Evolutionary conservation across 2,888 invertebrate genomes (phyloP).

Genomic region (Schizotus pectinicornis): DNA sequence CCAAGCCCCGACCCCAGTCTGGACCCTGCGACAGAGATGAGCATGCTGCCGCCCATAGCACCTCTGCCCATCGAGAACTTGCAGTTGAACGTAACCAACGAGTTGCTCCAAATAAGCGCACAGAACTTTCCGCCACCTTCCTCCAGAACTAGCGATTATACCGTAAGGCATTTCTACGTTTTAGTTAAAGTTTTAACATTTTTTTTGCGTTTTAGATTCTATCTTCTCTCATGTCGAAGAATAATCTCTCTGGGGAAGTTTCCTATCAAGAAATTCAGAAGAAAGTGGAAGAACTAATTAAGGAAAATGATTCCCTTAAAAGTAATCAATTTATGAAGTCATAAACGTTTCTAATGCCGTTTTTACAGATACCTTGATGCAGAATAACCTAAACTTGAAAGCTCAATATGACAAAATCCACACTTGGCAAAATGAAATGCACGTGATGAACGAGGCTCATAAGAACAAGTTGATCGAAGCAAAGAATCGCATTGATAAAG

Average conservation of each 20-base stretch:
- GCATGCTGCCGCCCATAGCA: too few relatives aligned
- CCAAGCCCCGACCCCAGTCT: neutral
- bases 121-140: too few relatives aligned
- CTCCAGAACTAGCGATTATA: too few relatives aligned
- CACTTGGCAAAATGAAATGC: slow-evolving; percentile 70
- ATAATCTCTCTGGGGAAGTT: slow-evolving; percentile 75
- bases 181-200: too few relatives aligned
- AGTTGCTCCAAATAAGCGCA: too few relatives aligned
- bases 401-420: slow-evolving; percentile 68
- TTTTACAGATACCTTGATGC: slow-evolving; percentile 67
- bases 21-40: neutral
- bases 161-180: too few relatives aligned
- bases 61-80: too few relatives aligned
- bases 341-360: neutral
- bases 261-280: slow-evolving; percentile 66
- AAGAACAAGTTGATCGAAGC: slow-evolving; percentile 73
- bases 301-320: slow-evolving; percentile 49
- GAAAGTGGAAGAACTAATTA: slow-evolving; percentile 45
- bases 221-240: too few relatives aligned
- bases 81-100: too few relatives aligned
- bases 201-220: too few relatives aligned
- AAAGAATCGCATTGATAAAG: slow-evolving; percentile 64
- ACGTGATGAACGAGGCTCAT: slow-evolving; percentile 66
- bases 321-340: slow-evolving; percentile 27
- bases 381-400: slow-evolving; percentile 72